A percentile compares a stretch with the other conserved stretches of the same genome.
Evolutionary conservation across 1,140 invertebrate species (phyloP).

Genomic region (Drosophila leontia): DNA sequence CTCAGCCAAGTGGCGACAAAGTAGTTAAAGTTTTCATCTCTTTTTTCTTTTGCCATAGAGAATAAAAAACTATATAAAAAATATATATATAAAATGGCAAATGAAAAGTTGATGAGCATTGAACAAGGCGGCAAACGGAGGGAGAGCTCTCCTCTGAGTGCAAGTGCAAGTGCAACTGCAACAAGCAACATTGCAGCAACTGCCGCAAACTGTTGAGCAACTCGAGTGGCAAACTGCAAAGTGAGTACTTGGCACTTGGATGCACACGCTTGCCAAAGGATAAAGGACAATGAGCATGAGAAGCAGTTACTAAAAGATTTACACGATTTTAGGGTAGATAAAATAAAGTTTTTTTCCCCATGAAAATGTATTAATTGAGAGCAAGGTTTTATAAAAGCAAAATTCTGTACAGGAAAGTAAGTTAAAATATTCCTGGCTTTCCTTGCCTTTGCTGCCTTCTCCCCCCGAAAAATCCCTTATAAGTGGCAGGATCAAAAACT

Average conservation of each 20-base stretch:
- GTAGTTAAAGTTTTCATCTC: conserved; percentile 80
- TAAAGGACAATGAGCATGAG: conserved; percentile 1
- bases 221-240: conserved; percentile 50
- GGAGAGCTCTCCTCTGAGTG: neutral
- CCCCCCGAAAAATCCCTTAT: conserved; percentile 6
- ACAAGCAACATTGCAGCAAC: conserved; percentile 40
- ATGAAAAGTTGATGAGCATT: conserved; percentile 81
- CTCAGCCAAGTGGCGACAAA: conserved; percentile 73
- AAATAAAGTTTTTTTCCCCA: neutral
- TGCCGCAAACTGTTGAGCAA: conserved; percentile 49
- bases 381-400: neutral
- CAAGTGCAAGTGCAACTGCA: conserved; percentile 32
- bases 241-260: conserved; percentile 45
- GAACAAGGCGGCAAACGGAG: conserved; percentile 42
- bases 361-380: neutral
- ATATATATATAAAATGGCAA: conserved; percentile 54
- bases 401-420: neutral
- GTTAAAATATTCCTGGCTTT: too few species aligned
- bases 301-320: neutral
- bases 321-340: neutral
- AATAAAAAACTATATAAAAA: conserved; percentile 25
- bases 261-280: conserved; percentile 34
- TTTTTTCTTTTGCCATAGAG: conserved; percentile 39
- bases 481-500: conserved; percentile 35
- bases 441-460: neutral